phyloP scores from a whole-genome alignment of 2,888 invertebrate genomes.

The Morpho helenor region DNA sequence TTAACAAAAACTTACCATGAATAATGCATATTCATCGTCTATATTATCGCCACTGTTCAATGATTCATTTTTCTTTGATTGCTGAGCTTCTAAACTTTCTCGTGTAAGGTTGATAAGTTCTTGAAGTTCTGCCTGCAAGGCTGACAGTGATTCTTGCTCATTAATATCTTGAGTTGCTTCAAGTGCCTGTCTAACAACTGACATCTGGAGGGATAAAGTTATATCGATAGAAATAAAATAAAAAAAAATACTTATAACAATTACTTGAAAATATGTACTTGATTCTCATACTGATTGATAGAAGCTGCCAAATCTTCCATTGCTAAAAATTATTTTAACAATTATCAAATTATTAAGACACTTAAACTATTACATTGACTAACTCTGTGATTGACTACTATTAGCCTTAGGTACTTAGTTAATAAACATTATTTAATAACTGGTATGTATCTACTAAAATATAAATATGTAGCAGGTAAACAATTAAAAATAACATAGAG shows the following conservation, averaged over 20 bases:
- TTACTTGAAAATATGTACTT: slow-evolving; percentile 39
- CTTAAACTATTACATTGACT: no score
- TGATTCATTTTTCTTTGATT: slow-evolving; percentile 23
- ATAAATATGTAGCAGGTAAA: no score
- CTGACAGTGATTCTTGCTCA: slow-evolving; percentile 77
- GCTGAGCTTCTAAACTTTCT: slow-evolving; percentile 72
- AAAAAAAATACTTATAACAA: neutral
- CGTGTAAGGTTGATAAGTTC: slow-evolving; percentile 84
- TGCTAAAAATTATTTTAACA: neutral
- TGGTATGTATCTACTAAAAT: no score
- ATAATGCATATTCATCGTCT: slow-evolving; percentile 82
- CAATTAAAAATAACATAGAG: no score
- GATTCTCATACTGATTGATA: slow-evolving; percentile 60
- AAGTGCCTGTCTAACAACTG: slow-evolving; percentile 81
- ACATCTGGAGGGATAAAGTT: slow-evolving; percentile 62
- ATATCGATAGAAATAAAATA: slow-evolving; percentile 2
- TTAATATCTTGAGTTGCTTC: slow-evolving; percentile 57
- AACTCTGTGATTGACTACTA: no score
- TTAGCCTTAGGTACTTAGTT: no score
- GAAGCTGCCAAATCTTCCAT: slow-evolving; percentile 61
- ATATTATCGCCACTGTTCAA: slow-evolving; percentile 26
- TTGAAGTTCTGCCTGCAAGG: slow-evolving; percentile 81
- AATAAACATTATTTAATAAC: no score
- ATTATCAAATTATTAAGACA: no score
- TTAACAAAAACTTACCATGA: slow-evolving; percentile 74